Base-by-base conservation (phyloP, 2,797 vertebrate genomes). In the Aphelocoma californica region DNA sequence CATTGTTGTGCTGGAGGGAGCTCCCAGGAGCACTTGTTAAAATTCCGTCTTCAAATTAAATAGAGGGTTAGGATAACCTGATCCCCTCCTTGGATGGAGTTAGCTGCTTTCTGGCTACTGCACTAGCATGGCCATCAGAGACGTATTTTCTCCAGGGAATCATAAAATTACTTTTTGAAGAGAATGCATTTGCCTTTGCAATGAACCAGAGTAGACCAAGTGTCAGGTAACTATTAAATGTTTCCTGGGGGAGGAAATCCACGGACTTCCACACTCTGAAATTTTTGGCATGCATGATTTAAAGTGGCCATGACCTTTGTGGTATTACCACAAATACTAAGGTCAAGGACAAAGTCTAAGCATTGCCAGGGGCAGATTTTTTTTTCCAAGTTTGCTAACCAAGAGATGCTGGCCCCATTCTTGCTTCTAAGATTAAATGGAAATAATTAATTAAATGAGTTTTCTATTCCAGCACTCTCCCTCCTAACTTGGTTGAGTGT, bases 31-130 rank as follows among this genome's bases (percentile, higher is more conserved):
- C 90, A 92, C 81, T 96, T 95, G 90, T 95, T 96, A 95, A 95
- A 96, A 96, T 97, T 96, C 88, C 90, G 54, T 86, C 83, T 95
- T 88, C 79, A 93, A 58, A 96, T 95, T 93, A 93, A 93, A 91
- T 38, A 56, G 51, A 91, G 44, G 24, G 58, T 73, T 93, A 88
- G 80, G 89, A 93, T 94, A 92, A 96, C 87, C 71, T 87, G 93
- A 96, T 96, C 80, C 51, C 54, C 72, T 87, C 83, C 93, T 95
- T 90, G 81, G 88, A 87, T 85, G 45, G 32, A 94, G 60, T 90
- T 80, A 87, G 78, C 57, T 88, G 47, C 64, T 90, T 95, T 92
- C 61, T 95, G 90, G 53, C 88, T 96, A 85, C 91, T 80, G 88
- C 71, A 84, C 29, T 79, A 62, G n/a, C 34, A 67, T 31, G 34